phyloP scores from a whole-genome alignment of 2,797 vertebrate genomes.

The Sebastes minor region DNA sequence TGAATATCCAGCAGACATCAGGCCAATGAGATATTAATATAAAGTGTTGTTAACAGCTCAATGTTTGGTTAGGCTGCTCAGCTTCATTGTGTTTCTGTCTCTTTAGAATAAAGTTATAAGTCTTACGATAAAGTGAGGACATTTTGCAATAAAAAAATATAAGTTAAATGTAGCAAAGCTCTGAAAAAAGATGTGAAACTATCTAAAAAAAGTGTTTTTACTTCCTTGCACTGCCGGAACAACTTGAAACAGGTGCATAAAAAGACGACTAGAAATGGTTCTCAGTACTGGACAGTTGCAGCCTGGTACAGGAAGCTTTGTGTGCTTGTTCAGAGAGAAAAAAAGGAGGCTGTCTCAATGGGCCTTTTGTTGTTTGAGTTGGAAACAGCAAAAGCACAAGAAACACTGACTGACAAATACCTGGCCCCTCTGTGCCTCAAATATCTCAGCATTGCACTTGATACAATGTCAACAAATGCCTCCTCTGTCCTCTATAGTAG shows the following conservation, averaged over 20 bases:
- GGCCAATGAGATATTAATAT: slow-evolving; percentile 8
- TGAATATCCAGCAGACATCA: slow-evolving; percentile 11
- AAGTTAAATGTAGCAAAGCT: background rate
- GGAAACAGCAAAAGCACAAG: slow-evolving; percentile 78
- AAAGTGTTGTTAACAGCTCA: slow-evolving; percentile 2
- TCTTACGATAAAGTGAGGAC: background rate
- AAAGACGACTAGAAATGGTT: slow-evolving; percentile 32
- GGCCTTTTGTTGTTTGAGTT: slow-evolving; percentile 82
- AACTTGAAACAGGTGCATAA: slow-evolving; percentile 70
- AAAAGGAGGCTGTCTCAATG: slow-evolving; percentile 71
- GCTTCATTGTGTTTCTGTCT: background rate
- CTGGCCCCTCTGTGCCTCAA: slow-evolving; percentile 79
- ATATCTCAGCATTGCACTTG: slow-evolving; percentile 78
- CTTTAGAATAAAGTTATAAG: background rate
- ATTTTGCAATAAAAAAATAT: background rate
- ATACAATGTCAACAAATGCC: slow-evolving; percentile 82
- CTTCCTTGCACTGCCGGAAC: background rate
- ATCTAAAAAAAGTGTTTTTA: slow-evolving; percentile 11
- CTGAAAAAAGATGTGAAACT: slow-evolving; percentile 6
- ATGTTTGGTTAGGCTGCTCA: background rate
- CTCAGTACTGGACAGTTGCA: slow-evolving; percentile 59
- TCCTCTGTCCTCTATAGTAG: slow-evolving; percentile 75
- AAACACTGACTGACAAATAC: slow-evolving; percentile 82
- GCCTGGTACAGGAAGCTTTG: slow-evolving; percentile 78
- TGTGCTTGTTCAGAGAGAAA: slow-evolving; percentile 60